Conservation (phyloP, 2,797 vertebrate species). For the Catamblyrhynchus diadema region DNA sequence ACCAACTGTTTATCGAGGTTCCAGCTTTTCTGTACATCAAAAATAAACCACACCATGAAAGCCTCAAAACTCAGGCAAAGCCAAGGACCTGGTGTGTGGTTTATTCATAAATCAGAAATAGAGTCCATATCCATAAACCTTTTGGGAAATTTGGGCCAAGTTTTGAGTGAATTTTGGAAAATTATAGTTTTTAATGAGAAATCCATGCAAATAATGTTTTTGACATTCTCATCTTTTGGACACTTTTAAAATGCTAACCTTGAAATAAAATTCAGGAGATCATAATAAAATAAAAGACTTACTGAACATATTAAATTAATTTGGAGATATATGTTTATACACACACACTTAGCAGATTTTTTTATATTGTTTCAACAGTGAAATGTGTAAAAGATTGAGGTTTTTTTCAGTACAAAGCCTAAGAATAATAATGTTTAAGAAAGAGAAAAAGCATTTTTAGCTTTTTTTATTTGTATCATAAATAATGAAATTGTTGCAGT, state of each 20-base stretch:
- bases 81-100: not conserved
- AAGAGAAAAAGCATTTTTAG: not conserved
- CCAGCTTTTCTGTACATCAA: not conserved
- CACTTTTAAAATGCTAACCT: not conserved
- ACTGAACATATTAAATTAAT: not conserved
- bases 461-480: not conserved
- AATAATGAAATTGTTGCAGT: not conserved
- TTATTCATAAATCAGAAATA: not conserved
- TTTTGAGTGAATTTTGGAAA: not conserved
- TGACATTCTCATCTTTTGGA: not conserved
- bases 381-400: not conserved
- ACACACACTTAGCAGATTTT: not conserved
- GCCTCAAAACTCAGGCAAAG: not conserved
- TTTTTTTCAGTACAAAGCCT: not conserved
- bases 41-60: not conserved
- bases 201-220: not conserved
- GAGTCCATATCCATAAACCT: not conserved
- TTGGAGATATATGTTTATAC: not conserved
- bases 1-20: not conserved
- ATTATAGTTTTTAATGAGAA: not conserved
- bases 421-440: not conserved
- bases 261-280: not conserved
- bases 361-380: not conserved
- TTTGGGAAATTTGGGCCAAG: not conserved
- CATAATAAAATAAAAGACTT: not conserved